Evolutionary conservation across 2,113 vertebrate species (phyloP), one percentile per base, ranked within the genome.

Genomic region (Megaleporinus macrocephalus): DNA sequence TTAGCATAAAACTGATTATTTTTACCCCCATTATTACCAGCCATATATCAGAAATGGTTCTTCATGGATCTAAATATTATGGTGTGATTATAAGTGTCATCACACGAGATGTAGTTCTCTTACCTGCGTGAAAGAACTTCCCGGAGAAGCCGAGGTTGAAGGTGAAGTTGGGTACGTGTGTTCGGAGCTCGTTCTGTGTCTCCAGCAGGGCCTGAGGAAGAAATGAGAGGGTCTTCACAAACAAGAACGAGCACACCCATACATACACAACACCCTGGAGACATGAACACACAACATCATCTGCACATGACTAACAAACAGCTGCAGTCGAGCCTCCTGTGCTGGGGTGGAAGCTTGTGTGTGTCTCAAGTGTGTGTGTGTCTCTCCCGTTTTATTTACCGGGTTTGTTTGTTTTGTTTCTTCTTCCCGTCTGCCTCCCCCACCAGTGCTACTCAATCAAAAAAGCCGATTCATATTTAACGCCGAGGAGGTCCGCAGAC

Each of bases 71-170:
- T 6, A 36, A 36, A 36, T 6, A 36, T 36, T 36, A 36, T 36
- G 3, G 33, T 3, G 3, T 36, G 3, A 49, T 49, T n/a, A n/a
- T n/a, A n/a, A n/a, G n/a, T 36, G 36, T 36, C 7, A 36, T 4
- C 36, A 36, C 3, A 4, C 7, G 36, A 68, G 18, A 1, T 22
- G 55, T 29, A 44, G 24, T 55, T 59, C 36, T 44, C 94, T 90
- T 89, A 97, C 96, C 96, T 81, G 96, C 96, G 88, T 97, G 95
- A 88, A 96, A 97, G 91, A 97, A 97, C 93, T 97, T 97, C 91
- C 96, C 96, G 89, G 96, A 97, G 93, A 96, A 97, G 87, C 96
- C 96, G 90, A 97, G 92, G 92, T 97, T 97, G 91, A 97, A 97
- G 87, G 96, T 97, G 91, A 97, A 97, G 88, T 97, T 96, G 0